phyloP scores from a whole-genome alignment of 2,888 invertebrate species.

The Ganaspis brasiliensis region DNA sequence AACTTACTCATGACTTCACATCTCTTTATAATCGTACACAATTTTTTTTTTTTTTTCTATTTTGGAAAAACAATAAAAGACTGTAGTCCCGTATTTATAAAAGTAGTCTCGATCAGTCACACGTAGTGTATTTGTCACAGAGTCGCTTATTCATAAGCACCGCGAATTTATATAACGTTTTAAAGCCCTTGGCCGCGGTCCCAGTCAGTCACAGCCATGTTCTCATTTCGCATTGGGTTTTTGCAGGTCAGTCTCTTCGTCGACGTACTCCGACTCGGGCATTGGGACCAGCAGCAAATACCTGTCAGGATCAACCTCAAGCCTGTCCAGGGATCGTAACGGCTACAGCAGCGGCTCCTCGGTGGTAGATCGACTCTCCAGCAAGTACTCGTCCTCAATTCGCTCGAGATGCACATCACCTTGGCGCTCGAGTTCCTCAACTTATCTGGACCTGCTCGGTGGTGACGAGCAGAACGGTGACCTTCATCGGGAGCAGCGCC shows the following conservation, averaged over 20 bases:
- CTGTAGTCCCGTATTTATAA: no score
- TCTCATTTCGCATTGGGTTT: conserved; percentile 52
- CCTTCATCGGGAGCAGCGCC: conserved; percentile 56
- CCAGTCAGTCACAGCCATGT: conserved; percentile 59
- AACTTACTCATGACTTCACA: no score
- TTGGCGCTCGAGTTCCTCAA: conserved; percentile 50
- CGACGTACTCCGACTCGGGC: conserved; percentile 70
- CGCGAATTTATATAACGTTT: conserved; percentile 70
- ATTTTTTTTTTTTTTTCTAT: no score
- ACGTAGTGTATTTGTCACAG: no score
- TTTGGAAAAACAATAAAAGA: no score
- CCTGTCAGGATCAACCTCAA: conserved; percentile 53
- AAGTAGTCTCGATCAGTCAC: no score
- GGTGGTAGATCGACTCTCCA: conserved; percentile 85
- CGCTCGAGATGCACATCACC: conserved; percentile 85
- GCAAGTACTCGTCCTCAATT: conserved; percentile 89
- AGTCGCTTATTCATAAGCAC: no score
- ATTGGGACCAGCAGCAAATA: conserved; percentile 58
- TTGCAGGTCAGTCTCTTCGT: conserved; percentile 76
- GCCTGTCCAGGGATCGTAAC: conserved; percentile 58
- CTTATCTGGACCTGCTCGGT: conserved; percentile 66
- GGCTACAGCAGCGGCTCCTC: conserved; percentile 70
- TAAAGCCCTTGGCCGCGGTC: conserved; percentile 73
- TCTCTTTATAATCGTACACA: no score
- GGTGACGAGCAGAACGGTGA: conserved; percentile 65